Evolutionary conservation across 1,140 invertebrate species (phyloP), one percentile per base, ranked within the genome.

Genomic region (Hydropsyche tenuis): DNA sequence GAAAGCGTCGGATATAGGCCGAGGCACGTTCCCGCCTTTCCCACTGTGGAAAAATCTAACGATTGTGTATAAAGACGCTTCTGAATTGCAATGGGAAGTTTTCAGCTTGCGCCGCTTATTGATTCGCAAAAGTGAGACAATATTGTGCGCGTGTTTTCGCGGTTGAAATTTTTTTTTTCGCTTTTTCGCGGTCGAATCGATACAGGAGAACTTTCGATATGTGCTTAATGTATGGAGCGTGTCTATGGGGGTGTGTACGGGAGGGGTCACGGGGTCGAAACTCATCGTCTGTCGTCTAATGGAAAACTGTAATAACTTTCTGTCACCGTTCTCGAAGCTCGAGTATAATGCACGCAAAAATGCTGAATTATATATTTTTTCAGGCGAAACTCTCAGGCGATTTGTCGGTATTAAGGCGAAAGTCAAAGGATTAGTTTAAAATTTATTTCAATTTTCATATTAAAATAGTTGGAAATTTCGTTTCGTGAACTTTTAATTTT

Each of bases 41-140:
- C 63, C 45, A 51, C 56, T 53, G 73, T 46, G 68, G 69, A 74
- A 74, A 37, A 37, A 74, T 74, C 73, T 74, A 74, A 74, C 73
- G 73, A 74, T 74, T 74, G 73, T 74, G 73, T 74, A n/a, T n/a
- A 74, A 74, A 68, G 73, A 71, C 73, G 69, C 73, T 62, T 60
- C 73, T 74, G 73, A 74, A 74, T 74, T 74, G 73, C 73, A 74
- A 74, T 74, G 60, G 37, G 73, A 69, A 68, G 30, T 18, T 30
- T 6, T 66, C 45, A 4, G n/a, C 20, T 46, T 73, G 64, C 37
- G 51, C 23, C 56, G 56, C 45, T 74, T 74, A 69, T 70, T 69
- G 68, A 74, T 74, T 74, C 73, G 66, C 56, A 74, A 70, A 60
- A 70, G 51, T 60, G 63, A 73, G 63, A 73, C 53, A 73, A 68